Conservation (phyloP, 1,140 invertebrate species). For the Zophobas morio region DNA sequence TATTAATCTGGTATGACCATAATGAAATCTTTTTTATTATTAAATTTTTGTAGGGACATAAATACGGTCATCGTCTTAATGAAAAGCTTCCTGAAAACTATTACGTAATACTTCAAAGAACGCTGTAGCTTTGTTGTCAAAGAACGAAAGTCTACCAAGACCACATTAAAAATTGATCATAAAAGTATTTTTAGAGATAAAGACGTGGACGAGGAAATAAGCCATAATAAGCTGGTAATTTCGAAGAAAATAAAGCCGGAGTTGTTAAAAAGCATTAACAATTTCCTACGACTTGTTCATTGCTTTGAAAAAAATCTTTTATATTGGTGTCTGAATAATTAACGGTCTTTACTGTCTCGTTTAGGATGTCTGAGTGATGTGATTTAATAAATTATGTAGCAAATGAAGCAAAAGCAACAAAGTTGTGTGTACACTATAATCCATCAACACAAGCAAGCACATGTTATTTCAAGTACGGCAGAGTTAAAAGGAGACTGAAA, state of each 20-base stretch:
- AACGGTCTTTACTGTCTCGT: constrained; percentile 42
- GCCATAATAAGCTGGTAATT: constrained; percentile 4
- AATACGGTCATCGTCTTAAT: too few species aligned
- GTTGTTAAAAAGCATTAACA: constrained; percentile 13
- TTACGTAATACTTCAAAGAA: neutral
- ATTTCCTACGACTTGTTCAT: constrained; percentile 12
- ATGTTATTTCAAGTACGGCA: constrained; percentile 39
- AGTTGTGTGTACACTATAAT: constrained; percentile 42
- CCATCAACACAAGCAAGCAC: constrained; percentile 34
- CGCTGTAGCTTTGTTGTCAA: constrained; percentile 1
- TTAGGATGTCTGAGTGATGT: constrained; percentile 36
- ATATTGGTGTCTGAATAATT: constrained; percentile 45
- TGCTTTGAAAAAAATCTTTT: neutral
- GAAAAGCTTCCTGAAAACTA: too few species aligned
- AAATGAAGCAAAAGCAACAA: constrained; percentile 44
- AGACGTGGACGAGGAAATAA: neutral
- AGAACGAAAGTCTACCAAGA: neutral
- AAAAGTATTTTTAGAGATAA: constrained; percentile 11
- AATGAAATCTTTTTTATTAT: too few species aligned
- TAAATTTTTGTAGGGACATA: too few species aligned
- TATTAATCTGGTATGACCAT: too few species aligned
- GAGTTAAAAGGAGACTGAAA: constrained; percentile 35
- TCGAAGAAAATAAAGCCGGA: neutral
- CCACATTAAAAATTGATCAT: neutral
- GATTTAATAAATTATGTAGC: constrained; percentile 46